Conservation (phyloP, 2,113 vertebrate species). For the Phylloscopus whistleri region DNA sequence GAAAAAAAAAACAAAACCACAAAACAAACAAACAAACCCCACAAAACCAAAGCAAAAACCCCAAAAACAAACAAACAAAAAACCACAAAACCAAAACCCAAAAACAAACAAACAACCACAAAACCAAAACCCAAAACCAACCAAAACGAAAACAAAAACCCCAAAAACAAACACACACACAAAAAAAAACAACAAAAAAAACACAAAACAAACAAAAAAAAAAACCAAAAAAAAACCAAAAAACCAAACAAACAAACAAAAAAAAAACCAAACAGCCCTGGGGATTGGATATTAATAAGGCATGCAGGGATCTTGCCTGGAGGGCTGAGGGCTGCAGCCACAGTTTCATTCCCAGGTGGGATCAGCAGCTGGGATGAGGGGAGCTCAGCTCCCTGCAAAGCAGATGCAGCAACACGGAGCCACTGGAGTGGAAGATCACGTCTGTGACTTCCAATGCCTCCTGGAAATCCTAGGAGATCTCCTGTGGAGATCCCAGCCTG, state of each 20-base stretch:
- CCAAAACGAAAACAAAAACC: no score
- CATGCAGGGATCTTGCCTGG: not conserved
- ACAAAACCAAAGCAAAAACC: no score
- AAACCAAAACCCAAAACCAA: no score
- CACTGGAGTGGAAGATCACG: not conserved
- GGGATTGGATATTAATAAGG: not conserved
- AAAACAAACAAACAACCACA: no score
- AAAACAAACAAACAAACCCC: no score
- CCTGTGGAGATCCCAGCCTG: not conserved
- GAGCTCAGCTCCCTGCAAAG: fast-evolving
- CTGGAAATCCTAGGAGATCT: not conserved
- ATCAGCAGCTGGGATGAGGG: fast-evolving
- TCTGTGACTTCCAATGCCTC: not conserved
- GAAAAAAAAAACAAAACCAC: no score
- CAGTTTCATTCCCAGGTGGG: fast-evolving
- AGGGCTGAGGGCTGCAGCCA: not conserved
- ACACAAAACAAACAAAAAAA: not conserved
- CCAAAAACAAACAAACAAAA: no score
- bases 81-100: no score
- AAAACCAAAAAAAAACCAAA: no score
- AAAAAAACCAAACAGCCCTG: not conserved
- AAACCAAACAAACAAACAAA: no score
- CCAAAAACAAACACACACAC: no score
- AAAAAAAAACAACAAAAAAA: no score
- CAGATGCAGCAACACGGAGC: not conserved